Conservation (phyloP, 2,113 vertebrate species). For the Dicentrarchus labrax region DNA sequence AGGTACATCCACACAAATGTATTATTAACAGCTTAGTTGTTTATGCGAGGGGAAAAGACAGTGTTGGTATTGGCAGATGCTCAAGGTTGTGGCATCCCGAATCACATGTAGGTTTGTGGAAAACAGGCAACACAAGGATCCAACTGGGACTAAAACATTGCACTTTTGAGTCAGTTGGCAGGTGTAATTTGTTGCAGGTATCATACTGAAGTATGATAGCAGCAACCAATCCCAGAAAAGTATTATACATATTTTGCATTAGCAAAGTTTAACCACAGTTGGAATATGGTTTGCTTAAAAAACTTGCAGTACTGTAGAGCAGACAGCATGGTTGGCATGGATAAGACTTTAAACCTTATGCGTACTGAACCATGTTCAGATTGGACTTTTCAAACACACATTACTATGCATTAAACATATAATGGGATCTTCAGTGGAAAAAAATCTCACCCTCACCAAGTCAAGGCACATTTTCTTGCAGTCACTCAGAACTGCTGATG, state of each 20-base stretch:
- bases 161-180: background rate
- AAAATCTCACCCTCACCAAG: constrained; percentile 21
- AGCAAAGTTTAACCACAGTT: background rate
- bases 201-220: background rate
- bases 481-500: constrained; percentile 70
- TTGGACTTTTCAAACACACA: constrained; percentile 37
- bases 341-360: constrained; percentile 3
- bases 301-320: background rate
- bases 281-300: background rate
- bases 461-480: constrained; percentile 44
- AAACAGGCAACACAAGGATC: background rate
- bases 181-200: background rate
- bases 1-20: too few relatives aligned
- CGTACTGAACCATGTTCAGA: constrained; percentile 21
- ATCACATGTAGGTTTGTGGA: background rate
- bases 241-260: background rate
- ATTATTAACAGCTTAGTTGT: too few relatives aligned
- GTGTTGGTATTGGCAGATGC: too few relatives aligned
- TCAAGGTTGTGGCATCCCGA: too few relatives aligned
- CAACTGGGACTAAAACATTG: background rate
- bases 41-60: too few relatives aligned
- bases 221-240: background rate
- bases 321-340: background rate
- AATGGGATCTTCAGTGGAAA: constrained; percentile 39
- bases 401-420: constrained; percentile 54